A percentile compares a stretch with the other conserved stretches of the same genome.
phyloP scores from a whole-genome alignment of 2,888 invertebrate genomes.

The Megaustenia siamemsis region DNA sequence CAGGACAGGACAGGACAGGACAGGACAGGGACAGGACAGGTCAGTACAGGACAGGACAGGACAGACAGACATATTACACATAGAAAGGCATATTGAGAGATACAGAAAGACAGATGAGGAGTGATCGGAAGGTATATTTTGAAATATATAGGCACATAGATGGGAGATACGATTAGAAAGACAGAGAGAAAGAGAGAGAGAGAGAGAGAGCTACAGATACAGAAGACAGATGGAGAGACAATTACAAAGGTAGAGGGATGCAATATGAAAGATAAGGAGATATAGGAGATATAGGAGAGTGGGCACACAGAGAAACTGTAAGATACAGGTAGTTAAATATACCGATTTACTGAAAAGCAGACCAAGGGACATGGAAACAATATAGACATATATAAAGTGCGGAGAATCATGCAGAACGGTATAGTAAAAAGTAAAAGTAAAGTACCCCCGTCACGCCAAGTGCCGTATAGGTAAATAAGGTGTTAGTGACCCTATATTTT shows the following conservation, averaged over 20 bases:
- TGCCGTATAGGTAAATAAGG: too few relatives aligned
- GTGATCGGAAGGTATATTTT: neutral
- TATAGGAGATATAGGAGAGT: neutral
- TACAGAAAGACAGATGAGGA: neutral
- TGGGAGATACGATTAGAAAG: neutral
- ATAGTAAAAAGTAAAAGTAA: too few relatives aligned
- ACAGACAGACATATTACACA: neutral
- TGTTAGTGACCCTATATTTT: too few relatives aligned
- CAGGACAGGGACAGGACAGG: too few relatives aligned
- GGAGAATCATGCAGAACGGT: too few relatives aligned
- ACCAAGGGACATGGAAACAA: too few relatives aligned
- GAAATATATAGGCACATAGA: neutral
- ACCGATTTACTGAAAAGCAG: too few relatives aligned
- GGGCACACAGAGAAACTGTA: neutral
- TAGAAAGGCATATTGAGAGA: neutral
- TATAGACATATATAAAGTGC: too few relatives aligned
- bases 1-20: too few relatives aligned
- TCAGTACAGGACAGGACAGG: neutral
- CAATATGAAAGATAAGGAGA: neutral
- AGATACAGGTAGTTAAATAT: neutral
- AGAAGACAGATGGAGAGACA: neutral
- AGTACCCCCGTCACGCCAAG: too few relatives aligned
- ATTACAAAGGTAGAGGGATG: neutral
- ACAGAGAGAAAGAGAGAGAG: too few relatives aligned
- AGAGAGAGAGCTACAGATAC: too few relatives aligned